Percentiles rank a stretch among this genome's conserved stretches.
Conservation (phyloP, 2,797 vertebrate genomes). For the Melopsittacus undulatus region DNA sequence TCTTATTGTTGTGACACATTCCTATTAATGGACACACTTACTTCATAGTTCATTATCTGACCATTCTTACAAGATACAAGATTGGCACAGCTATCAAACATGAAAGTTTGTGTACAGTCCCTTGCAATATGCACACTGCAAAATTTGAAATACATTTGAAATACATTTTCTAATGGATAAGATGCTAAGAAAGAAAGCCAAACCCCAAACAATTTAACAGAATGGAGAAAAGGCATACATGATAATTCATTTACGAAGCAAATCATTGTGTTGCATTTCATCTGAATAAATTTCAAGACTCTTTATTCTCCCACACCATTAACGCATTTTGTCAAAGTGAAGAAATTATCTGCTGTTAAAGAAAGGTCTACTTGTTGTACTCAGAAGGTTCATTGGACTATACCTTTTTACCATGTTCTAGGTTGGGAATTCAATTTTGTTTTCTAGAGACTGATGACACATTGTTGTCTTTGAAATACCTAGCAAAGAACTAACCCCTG, state of each 20-base stretch:
- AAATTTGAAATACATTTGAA: neutral
- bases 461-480: neutral
- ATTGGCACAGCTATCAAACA: neutral
- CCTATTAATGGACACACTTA: neutral
- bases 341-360: neutral
- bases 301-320: neutral
- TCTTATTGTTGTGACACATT: neutral
- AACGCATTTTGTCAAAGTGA: neutral
- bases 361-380: neutral
- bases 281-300: neutral
- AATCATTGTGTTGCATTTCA: neutral
- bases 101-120: neutral
- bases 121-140: neutral
- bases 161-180: neutral
- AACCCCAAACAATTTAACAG: neutral
- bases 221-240: neutral
- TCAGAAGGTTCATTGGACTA: neutral
- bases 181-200: neutral
- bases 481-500: neutral
- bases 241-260: neutral
- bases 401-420: neutral
- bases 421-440: neutral
- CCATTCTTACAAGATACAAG: neutral
- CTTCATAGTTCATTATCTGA: neutral
- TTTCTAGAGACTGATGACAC: neutral